phyloP scores from a whole-genome alignment of 2,113 vertebrate species.

The Shinisaurus crocodilurus region DNA sequence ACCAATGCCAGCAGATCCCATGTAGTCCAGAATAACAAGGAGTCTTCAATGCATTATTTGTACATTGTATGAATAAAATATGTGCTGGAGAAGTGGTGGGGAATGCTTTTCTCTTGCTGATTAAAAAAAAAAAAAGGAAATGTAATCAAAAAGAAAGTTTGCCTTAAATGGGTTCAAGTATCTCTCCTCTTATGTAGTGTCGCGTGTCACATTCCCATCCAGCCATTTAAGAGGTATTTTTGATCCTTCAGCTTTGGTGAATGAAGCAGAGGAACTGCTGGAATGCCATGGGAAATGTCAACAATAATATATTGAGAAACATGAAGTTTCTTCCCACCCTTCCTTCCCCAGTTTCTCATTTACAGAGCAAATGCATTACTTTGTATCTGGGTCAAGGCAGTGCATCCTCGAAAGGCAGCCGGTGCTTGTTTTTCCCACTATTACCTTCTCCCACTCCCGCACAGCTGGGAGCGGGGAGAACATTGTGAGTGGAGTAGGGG shows the following conservation, averaged over 20 bases:
- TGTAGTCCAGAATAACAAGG: neutral
- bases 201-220: neutral
- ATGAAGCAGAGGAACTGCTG: accelerated
- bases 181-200: neutral
- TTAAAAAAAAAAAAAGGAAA: neutral
- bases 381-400: neutral
- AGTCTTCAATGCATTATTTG: neutral
- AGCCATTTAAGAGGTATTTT: neutral
- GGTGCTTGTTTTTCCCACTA: neutral
- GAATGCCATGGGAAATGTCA: neutral
- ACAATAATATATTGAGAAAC: neutral
- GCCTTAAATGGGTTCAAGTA: neutral
- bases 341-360: neutral
- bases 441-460: neutral
- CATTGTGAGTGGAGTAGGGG: too few species aligned
- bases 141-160: neutral
- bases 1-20: neutral
- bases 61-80: neutral
- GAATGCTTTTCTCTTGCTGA: neutral
- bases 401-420: neutral
- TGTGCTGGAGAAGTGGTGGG: neutral
- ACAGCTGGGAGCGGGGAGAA: too few species aligned
- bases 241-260: neutral
- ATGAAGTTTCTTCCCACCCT: neutral
- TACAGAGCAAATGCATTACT: neutral